phyloP scores from a whole-genome alignment of 1,140 invertebrate genomes.

The Hyles euphorbiae region DNA sequence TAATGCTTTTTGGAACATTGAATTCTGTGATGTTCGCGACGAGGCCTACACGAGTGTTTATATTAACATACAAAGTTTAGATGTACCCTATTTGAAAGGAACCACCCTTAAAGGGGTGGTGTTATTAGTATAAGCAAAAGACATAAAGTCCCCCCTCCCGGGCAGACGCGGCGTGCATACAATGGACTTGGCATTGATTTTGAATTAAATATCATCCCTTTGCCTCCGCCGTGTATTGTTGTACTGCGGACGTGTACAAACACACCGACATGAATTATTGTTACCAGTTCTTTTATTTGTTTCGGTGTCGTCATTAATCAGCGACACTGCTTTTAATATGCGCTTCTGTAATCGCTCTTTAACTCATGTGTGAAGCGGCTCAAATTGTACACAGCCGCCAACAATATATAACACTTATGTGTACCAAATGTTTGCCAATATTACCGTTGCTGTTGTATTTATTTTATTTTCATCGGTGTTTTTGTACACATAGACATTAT shows the following conservation, averaged over 20 bases:
- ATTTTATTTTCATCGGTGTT: no score
- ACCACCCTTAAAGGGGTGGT: conserved; percentile 53
- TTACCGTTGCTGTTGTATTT: no score
- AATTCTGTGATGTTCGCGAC: conserved; percentile 40
- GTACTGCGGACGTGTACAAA: conserved; percentile 47
- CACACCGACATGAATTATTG: conserved; percentile 58
- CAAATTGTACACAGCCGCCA: no score
- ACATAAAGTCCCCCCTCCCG: conserved; percentile 46
- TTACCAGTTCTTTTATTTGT: conserved; percentile 44
- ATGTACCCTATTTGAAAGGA: conserved; percentile 40
- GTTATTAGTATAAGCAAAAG: conserved; percentile 67
- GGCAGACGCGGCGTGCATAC: conserved; percentile 55
- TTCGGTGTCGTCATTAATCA: conserved; percentile 41
- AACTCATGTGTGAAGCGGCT: not conserved
- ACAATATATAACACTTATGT: no score
- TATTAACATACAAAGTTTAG: conserved; percentile 64
- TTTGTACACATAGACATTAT: no score
- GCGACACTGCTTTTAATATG: conserved; percentile 25
- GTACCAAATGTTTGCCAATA: no score
- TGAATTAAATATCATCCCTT: conserved; percentile 62
- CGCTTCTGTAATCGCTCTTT: conserved; percentile 11
- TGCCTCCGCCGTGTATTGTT: conserved; percentile 37
- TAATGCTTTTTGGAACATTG: conserved; percentile 50
- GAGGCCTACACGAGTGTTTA: conserved; percentile 58
- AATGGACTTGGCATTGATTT: conserved; percentile 62